Evolutionary conservation across 2,797 vertebrate genomes (phyloP), one percentile per base, ranked within the genome.

Genomic region (Hippocampus kuda): DNA sequence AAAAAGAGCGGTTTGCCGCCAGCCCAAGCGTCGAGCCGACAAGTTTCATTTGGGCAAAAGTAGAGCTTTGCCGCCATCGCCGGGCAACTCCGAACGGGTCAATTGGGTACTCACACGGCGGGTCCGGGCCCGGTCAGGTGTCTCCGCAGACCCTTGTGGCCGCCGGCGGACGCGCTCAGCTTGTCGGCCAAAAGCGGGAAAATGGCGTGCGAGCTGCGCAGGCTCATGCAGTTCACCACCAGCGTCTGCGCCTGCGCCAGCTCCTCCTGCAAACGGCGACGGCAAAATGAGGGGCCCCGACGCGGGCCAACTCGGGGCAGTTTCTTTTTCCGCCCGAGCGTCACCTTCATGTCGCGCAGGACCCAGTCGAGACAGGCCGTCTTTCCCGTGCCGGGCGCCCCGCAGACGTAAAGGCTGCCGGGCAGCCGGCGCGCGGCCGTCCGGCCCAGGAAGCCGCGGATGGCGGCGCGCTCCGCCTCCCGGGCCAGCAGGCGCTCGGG

Each of bases 311-410:
- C 34, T 38, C 34, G 34, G 34, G 34, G 34, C 34, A 1, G 1
- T 38, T 38, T 38, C 34, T 38, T 38, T 38, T 38, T 38, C 34
- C 34, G 34, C 34, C 34, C 34, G 34, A 27, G 13, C 13, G 27
- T 30, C 30, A 67, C 95, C 94, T 92, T 84, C 84, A 92, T 88
- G 70, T 96, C 93, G 1, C 93, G 90, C 68, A 99, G 91, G 26
- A 94, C 84, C 1, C 92, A 90, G 89, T 87, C 93, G 75, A 99
- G 72, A 59, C 94, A 97, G 60, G 94, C 97, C 0, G 94, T 98
- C 89, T 99, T 98, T 49, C 96, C 97, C 0, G 95, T 98, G 1
- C 96, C 97, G 0, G 97, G 96, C 0, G 95, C 91, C 9, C 97
- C 97, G 0, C 95, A 97, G 80, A 98, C 89, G 75, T 99, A 99